phyloP scores from a whole-genome alignment of 2,797 vertebrate species.

The Epinephelus coioides region DNA sequence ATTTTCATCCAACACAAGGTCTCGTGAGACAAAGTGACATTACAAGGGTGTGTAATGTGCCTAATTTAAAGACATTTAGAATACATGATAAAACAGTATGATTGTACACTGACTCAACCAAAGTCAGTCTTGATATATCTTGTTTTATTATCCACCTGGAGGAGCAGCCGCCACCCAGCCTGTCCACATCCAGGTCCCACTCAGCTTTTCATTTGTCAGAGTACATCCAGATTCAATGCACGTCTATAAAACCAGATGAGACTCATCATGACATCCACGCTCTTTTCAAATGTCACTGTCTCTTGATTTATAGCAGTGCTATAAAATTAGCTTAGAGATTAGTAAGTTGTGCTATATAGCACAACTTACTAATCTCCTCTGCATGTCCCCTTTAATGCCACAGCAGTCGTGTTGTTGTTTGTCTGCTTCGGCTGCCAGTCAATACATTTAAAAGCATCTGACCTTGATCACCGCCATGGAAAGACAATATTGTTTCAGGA shows the following conservation, averaged over 20 bases:
- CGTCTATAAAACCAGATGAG: not conserved
- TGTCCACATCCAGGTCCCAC: not conserved
- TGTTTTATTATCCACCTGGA: not conserved
- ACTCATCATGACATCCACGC: conserved; percentile 9
- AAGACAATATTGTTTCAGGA: conserved; percentile 58
- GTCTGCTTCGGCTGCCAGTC: conserved; percentile 38
- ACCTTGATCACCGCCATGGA: conserved; percentile 52
- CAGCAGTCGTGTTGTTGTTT: conserved; percentile 39
- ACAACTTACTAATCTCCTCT: not conserved
- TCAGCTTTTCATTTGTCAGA: conserved; percentile 2
- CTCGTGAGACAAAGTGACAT: conserved; percentile 1
- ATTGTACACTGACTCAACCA: not conserved
- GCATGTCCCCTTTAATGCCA: not conserved
- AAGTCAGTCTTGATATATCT: not conserved
- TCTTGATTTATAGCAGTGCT: not conserved
- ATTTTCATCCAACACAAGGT: conserved; percentile 24
- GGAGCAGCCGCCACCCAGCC: no score
- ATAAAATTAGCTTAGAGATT: no score
- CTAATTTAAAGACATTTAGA: not conserved
- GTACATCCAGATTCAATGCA: not conserved
- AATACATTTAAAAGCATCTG: conserved; percentile 21
- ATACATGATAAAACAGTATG: not conserved
- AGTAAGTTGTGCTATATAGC: no score
- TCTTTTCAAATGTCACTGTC: conserved; percentile 2
- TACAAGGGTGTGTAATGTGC: not conserved